Evolutionary conservation across 1,140 invertebrate species (phyloP).

Genomic region (Leptoteleia sp.): DNA sequence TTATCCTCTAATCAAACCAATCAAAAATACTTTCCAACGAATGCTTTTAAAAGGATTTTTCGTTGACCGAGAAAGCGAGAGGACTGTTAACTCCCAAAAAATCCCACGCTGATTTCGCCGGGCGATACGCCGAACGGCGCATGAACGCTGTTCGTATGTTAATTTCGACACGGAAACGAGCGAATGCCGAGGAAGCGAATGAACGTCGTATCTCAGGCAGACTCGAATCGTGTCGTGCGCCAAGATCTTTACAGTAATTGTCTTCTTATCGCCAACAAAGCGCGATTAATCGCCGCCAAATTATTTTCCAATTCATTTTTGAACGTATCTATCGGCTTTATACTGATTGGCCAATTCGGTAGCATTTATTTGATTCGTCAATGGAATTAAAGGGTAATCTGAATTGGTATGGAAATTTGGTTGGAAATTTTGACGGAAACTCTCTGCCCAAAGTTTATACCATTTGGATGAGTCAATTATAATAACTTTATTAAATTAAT

Average conservation of each 20-base stretch:
- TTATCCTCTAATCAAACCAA: conserved; percentile 13
- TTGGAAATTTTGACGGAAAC: too few relatives aligned
- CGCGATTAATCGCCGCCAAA: conserved; percentile 11
- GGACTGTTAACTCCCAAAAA: conserved; percentile 18
- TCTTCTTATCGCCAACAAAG: conserved; percentile 12
- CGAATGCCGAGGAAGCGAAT: conserved; percentile 8
- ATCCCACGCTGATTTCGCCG: conserved; percentile 37
- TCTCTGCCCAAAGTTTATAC: too few relatives aligned
- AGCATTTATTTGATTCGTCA: too few relatives aligned
- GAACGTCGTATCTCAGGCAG: conserved; percentile 11
- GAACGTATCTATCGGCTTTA: too few relatives aligned
- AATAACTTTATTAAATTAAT: too few relatives aligned
- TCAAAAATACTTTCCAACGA: conserved; percentile 24
- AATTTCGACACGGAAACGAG: conserved; percentile 38
- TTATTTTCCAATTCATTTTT: too few relatives aligned
- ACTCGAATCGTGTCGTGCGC: not conserved
- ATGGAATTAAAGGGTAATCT: too few relatives aligned
- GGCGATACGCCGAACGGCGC: conserved; percentile 18
- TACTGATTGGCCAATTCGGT: too few relatives aligned
- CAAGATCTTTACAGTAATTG: conserved; percentile 15
- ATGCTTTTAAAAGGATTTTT: conserved; percentile 16
- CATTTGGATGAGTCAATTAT: too few relatives aligned
- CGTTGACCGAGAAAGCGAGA: conserved; percentile 12
- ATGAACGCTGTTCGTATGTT: too few relatives aligned
- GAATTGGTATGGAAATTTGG: too few relatives aligned